Evolutionary conservation across 2,113 vertebrate species (phyloP), one percentile per base, ranked within the genome.

Genomic region (Ancistrus triradiatus): DNA sequence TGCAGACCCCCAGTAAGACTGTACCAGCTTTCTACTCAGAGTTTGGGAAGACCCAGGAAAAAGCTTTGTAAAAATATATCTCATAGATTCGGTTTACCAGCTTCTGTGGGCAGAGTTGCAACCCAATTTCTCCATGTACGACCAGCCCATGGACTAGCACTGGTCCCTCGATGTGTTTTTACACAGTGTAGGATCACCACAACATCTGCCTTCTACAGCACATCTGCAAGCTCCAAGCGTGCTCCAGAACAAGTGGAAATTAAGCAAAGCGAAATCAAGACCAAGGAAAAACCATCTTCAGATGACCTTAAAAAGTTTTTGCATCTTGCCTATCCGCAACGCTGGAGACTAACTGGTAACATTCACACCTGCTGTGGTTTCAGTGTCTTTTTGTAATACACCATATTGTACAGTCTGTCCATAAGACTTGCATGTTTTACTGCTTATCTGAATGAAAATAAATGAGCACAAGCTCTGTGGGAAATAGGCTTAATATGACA

Each of bases 271-370:
- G 33, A 6, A 13, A 6, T 6, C 15, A 59, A 66, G 44, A 61
- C 35, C 28, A 44, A 13, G 11, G 46, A 57, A 6, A 53, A 53
- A 0, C 55, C 74, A 7, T 81, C 82, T 2, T 17, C 81, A 66
- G 75, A 84, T 6, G 89, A 89, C 42, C 77, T 81, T 4, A 86
- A 51, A 48, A 85, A 88, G 80, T 85, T 97, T 14, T 38, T 93
- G 57, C 40, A 65, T 19, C 83, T 96, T 22, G 90, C 91, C 43
- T 70, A 83, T 3, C 87, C 92, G 0, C 91, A 95, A 83, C 89
- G 91, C 74, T 79, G 91, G 84, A 88, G 88, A 24, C 79, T 96
- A 44, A 59, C 94, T 86, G 92, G 94, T 95, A 89, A 59, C 52
- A 58, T n/a, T n/a, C n/a, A n/a, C n/a, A n/a, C n/a, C n/a, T n/a